Percentiles rank a stretch among this genome's conserved stretches.
These are phyloP conservation scores for Hemiscyllium ocellatum DNA, from an alignment of 2,113 vertebrate species.

Conservation along the genomic window DNA sequence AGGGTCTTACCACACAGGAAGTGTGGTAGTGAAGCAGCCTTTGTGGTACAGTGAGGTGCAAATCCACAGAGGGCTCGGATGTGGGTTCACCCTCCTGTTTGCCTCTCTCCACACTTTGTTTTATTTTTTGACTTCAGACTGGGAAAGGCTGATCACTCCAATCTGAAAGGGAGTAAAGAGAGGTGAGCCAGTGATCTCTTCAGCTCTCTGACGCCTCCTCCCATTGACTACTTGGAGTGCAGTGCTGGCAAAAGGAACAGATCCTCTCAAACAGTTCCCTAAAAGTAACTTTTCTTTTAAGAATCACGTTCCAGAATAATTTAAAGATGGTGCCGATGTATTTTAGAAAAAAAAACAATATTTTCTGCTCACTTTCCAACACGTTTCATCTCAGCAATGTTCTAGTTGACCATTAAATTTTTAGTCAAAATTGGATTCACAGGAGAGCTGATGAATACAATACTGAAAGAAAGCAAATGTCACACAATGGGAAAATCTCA, in stretches of 20 bases:
- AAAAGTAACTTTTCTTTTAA: not conserved
- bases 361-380: not conserved
- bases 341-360: not conserved
- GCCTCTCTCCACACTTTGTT: not conserved
- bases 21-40: not conserved
- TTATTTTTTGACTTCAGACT: not conserved
- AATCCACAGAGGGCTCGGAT: not conserved
- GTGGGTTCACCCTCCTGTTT: not conserved
- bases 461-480: not conserved
- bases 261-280: not conserved
- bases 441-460: not conserved
- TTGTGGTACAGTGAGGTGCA: not conserved
- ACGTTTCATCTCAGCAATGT: not conserved
- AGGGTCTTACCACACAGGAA: not conserved
- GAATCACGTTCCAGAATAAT: too few species aligned
- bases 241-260: not conserved
- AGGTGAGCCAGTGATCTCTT: not conserved
- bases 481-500: not conserved
- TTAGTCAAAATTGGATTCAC: not conserved
- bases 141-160: not conserved
- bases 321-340: not conserved
- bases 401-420: not conserved
- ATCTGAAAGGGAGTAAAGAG: not conserved
- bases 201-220: not conserved
- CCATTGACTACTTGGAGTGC: not conserved